Conservation (phyloP, 2,888 invertebrate species). For the Aradus depressus region DNA sequence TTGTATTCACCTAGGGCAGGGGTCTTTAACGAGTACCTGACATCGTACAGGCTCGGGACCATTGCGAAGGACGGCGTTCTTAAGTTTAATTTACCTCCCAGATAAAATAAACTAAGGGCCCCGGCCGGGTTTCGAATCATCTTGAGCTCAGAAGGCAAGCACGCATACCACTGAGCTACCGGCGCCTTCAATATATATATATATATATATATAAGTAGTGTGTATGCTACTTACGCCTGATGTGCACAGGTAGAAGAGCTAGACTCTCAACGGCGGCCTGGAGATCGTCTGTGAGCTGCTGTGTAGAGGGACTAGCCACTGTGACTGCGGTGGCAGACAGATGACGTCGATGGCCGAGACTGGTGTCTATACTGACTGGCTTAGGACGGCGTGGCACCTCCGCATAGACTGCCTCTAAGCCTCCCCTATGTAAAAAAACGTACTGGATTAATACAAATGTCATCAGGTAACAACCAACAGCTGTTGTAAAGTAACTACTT, state of each 20-base stretch:
- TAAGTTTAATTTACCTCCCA: too few species aligned
- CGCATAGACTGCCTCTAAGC: conserved; percentile 36
- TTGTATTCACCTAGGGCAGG: too few species aligned
- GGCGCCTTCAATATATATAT: too few species aligned
- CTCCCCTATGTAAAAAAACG: conserved; percentile 16
- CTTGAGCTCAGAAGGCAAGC: too few species aligned
- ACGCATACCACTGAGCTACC: too few species aligned
- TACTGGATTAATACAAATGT: not conserved
- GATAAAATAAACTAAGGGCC: too few species aligned
- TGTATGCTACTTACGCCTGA: conserved; percentile 31
- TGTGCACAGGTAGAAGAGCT: conserved; percentile 37
- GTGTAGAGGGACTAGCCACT: conserved; percentile 43
- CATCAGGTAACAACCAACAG: not conserved
- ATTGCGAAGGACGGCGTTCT: too few species aligned
- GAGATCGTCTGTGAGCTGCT: conserved; percentile 48
- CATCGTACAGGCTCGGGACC: too few species aligned
- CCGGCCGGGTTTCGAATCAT: too few species aligned
- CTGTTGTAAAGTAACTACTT: not conserved
- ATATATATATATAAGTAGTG: too few species aligned
- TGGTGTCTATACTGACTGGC: conserved; percentile 41
- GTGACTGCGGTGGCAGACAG: conserved; percentile 42
- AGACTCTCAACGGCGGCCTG: conserved; percentile 47
- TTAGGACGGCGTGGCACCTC: conserved; percentile 37
- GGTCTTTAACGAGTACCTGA: too few species aligned
- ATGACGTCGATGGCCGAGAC: conserved; percentile 44